Evolutionary conservation across 2,797 vertebrate genomes (phyloP), one percentile per base, ranked within the genome.

Genomic region (Arctocebus calabarensis): DNA sequence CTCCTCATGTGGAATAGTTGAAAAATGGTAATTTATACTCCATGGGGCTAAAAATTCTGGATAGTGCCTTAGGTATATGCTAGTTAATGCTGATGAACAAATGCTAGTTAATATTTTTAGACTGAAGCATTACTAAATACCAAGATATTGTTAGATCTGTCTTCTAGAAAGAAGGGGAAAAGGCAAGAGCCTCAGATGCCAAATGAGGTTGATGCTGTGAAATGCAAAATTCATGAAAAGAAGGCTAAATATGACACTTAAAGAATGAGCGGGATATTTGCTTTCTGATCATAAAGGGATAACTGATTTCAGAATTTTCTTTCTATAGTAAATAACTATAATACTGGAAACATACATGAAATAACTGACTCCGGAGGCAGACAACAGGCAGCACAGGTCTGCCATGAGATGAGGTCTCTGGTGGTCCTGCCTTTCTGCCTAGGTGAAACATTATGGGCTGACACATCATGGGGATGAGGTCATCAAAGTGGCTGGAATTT

Each of bases 71-170:
- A 57, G 16, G 52, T 84, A 7, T 81, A 10, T 40, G 71, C 52
- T 78, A 23, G 43, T 25, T 86, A 61, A 92, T 66, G 62, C 43
- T 43, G 32, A 52, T 77, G 83, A 77, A 73, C n/a, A 96, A 95
- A 82, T 43, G 64, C 20, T 75, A 66, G 40, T 79, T 84, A 48
- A 45, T 78, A 73, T 32, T 61, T 86, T 87, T 68, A 92, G 52
- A 73, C 71, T 29, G 61, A 75, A 91, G 34, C 25, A 71, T 62
- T 61, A 85, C 43, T 68, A 84, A 94, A 52, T 64, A 84, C 19
- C 37, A 45, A 95, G 40, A 29, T 73, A 71, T 34, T n/a, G 83
- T 64, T 73, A 91, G 59, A 71, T n/a, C 61, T 73, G 20, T 52
- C 37, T 79, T 90, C 59, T 71, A 91, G 45, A 66, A 94, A 87